Percentiles rank a stretch among this genome's conserved stretches.
These are phyloP conservation scores for Amiota minor DNA, from an alignment of 2,888 invertebrate species.

Conservation along the genomic window DNA sequence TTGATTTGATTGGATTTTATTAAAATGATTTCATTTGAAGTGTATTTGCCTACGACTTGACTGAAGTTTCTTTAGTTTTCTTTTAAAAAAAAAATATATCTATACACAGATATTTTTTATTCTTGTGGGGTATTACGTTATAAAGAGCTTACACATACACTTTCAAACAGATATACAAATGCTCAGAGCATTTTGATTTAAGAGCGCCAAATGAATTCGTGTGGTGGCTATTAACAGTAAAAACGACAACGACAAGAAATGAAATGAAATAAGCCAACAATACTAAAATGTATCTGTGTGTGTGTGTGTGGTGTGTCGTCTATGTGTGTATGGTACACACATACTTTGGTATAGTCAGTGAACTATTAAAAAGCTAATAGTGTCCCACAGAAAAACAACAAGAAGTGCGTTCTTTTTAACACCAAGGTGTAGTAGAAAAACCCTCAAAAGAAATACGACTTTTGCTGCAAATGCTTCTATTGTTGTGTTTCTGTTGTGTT, in stretches of 20 bases:
- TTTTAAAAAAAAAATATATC: too few relatives aligned
- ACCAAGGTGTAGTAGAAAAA: neutral
- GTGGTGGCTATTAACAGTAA: slow-evolving; percentile 15
- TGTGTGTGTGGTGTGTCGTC: too few relatives aligned
- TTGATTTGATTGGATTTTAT: too few relatives aligned
- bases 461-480: too few relatives aligned
- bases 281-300: neutral
- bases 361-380: slow-evolving; percentile 52
- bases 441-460: slow-evolving; percentile 8
- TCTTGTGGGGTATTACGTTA: too few relatives aligned
- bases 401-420: neutral
- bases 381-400: neutral
- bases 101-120: too few relatives aligned
- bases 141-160: slow-evolving; percentile 35
- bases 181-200: slow-evolving; percentile 56
- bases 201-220: slow-evolving; percentile 58
- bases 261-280: neutral
- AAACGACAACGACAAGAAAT: slow-evolving; percentile 5
- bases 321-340: slow-evolving; percentile 46
- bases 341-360: slow-evolving; percentile 28
- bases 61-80: too few relatives aligned
- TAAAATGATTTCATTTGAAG: too few relatives aligned
- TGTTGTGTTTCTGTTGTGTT: slow-evolving; percentile 53
- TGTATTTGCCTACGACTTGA: too few relatives aligned
- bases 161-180: neutral